Base-by-base conservation (phyloP, 2,113 vertebrate species). In the Mohoua ochrocephala region DNA sequence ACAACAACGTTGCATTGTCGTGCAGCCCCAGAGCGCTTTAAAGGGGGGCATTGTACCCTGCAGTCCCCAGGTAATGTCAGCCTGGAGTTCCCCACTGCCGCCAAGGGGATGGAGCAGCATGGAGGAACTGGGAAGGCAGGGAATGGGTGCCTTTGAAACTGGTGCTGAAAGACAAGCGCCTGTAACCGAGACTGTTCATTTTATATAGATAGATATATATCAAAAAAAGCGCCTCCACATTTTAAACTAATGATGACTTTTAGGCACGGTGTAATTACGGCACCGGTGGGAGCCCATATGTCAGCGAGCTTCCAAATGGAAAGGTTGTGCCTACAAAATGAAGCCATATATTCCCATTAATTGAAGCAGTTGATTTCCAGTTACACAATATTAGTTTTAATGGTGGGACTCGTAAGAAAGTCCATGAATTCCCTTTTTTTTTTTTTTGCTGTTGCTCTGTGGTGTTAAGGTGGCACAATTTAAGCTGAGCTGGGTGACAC, bases 371-470 rank as follows among this genome's bases (percentile, higher is more conserved):
- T 91, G 86, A 89, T 93, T 95, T 93, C 91, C 69, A 94, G 73
- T 95, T 94, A 71, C 64, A 94, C 88, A 95, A 93, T 96, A 78
- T 96, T 92, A 84, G 92, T 65, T 93, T 95, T 94, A 93, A 94
- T 81, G 76, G 76, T 44, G 60, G 71, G 31, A 27, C 31, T 78
- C 41, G 53, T 45, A 92, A 92, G 60, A 67, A 86, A 75, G 68
- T 24, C 60, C 49, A 20, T 30, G 35, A 41, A 47, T 71, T 92
- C 59, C 22, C 15, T 63, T 89, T 67, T 35, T 13, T 23, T 33
- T 27, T 26, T 33, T 26, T 54, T 59, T 80, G 45, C 45, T 47
- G 22, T 75, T 52, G 33, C 42, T 89, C 45, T 61, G 17, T 21
- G 49, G 60, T 8, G n/a, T 41, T 77, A 71, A 86, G 60, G 49